Evolutionary conservation across 1,140 invertebrate species (phyloP).

Genomic region (Vollenhovia emeryi): DNA sequence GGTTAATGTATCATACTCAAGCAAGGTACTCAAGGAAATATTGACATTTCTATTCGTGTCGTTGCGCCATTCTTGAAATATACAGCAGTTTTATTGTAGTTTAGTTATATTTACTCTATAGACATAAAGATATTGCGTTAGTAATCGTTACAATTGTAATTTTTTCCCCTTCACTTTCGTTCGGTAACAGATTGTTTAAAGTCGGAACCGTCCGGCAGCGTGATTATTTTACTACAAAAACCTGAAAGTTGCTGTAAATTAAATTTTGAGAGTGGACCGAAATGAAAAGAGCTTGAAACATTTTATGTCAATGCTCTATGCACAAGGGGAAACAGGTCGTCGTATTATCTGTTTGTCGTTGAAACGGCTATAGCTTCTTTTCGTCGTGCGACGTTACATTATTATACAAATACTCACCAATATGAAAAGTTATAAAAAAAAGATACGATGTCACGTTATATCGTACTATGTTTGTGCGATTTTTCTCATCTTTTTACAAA

Average conservation of each 20-base stretch:
- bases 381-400: not conserved
- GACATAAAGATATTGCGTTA: not conserved
- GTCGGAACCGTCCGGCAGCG: not conserved
- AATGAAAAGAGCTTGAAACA: not conserved
- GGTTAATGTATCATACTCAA: not conserved
- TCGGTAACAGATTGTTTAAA: not conserved
- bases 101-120: constrained; percentile 1
- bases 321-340: not conserved
- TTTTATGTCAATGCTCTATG: not conserved
- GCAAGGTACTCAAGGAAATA: not conserved
- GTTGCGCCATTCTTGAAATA: not conserved
- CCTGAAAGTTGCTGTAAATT: not conserved
- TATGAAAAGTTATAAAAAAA: not conserved
- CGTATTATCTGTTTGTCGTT: not conserved
- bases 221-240: not conserved
- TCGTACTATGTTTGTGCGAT: not conserved
- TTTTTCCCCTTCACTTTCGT: not conserved
- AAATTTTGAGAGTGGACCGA: not conserved
- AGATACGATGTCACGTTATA: not conserved
- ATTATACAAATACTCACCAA: not conserved
- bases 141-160: not conserved
- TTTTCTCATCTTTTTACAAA: not conserved
- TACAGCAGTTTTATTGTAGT: not conserved
- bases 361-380: not conserved
- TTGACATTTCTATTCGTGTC: not conserved